Conservation (phyloP, 2,113 vertebrate genomes). For the Phalacrocorax carbo region DNA sequence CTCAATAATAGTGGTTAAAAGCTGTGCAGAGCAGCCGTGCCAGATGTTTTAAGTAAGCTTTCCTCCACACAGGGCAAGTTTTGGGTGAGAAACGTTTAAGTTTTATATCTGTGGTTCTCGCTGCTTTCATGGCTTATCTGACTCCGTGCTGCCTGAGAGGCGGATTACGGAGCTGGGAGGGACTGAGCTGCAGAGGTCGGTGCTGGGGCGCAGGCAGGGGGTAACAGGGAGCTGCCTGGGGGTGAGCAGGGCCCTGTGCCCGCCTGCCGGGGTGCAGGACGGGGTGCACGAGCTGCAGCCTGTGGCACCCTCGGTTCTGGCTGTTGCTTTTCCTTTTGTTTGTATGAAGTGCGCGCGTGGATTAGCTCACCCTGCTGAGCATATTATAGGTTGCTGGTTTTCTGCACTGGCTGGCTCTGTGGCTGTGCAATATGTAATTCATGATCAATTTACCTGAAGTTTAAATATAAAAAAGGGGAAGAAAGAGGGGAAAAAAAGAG, state of each 20-base stretch:
- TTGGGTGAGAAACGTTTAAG: background rate
- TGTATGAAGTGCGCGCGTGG: fast-evolving
- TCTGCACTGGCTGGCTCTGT: background rate
- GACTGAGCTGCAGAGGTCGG: background rate
- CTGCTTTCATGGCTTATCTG: fast-evolving
- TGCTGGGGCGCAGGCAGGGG: no score
- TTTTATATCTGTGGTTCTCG: background rate
- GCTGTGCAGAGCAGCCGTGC: background rate
- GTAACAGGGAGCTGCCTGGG: fast-evolving
- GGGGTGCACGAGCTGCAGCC: background rate
- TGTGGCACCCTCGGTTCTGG: fast-evolving
- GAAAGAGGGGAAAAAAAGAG: background rate
- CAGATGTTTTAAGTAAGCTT: background rate
- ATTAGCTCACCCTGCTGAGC: background rate
- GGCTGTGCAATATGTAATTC: background rate
- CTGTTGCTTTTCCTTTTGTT: background rate
- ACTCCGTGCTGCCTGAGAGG: background rate
- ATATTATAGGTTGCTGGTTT: background rate
- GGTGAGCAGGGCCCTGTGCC: no score
- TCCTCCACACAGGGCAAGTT: background rate
- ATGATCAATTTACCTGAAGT: background rate
- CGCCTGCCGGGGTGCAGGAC: background rate
- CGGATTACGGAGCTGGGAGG: background rate
- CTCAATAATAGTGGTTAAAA: background rate
- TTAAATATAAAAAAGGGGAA: background rate